phyloP scores from a whole-genome alignment of 2,113 vertebrate species.

The Pagrus major region DNA sequence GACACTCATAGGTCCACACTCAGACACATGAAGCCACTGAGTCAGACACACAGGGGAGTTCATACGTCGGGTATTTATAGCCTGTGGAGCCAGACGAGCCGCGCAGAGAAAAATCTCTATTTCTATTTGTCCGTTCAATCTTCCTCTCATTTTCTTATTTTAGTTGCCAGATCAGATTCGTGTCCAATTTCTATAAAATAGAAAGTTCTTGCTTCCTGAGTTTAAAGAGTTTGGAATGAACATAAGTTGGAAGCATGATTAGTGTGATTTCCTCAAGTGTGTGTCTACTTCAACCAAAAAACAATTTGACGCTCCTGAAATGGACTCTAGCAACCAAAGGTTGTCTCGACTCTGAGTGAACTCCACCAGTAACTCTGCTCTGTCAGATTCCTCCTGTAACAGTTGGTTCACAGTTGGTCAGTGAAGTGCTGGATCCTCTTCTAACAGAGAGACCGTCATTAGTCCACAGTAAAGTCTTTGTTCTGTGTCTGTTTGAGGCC shows the following conservation, averaged over 20 bases:
- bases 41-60: slow-evolving; percentile 21
- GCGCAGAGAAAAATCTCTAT: background rate
- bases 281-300: background rate
- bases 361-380: background rate
- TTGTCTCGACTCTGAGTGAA: background rate
- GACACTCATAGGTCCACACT: slow-evolving; percentile 16
- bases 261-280: background rate
- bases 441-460: background rate
- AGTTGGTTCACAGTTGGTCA: slow-evolving; percentile 11
- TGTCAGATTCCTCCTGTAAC: slow-evolving; percentile 5
- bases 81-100: background rate
- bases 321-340: background rate
- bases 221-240: background rate
- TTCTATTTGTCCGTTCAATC: background rate
- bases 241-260: background rate
- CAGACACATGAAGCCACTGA: slow-evolving; percentile 15
- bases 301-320: background rate
- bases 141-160: background rate
- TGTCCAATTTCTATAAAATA: background rate
- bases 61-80: background rate
- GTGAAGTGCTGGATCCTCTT: background rate
- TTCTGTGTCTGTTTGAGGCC: background rate
- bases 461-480: background rate
- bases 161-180: background rate
- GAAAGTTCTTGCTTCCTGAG: background rate